A percentile compares a stretch with the other conserved stretches of the same genome.
Conservation (phyloP, 2,113 vertebrate genomes). For the Nestor notabilis region DNA sequence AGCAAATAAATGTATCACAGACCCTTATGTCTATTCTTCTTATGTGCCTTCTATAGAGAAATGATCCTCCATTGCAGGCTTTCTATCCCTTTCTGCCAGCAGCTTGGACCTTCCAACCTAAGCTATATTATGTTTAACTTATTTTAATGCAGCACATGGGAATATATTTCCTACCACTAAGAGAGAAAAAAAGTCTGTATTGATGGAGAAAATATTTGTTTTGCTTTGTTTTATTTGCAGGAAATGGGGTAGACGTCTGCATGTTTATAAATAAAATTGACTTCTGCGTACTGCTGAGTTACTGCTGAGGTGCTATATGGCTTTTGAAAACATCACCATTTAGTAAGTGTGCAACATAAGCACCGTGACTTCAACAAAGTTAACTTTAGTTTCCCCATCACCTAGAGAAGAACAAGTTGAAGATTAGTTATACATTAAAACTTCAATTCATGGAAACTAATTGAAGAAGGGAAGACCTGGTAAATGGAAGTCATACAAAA, state of each 20-base stretch:
- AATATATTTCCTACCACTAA: neutral
- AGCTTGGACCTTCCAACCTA: neutral
- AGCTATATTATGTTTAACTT: neutral
- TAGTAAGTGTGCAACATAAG: constrained; percentile 57
- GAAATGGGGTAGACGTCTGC: neutral
- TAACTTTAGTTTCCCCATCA: constrained; percentile 56
- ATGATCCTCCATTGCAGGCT: neutral
- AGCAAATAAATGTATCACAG: neutral
- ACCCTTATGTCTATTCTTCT: neutral
- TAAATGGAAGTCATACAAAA: constrained; percentile 52
- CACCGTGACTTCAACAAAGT: constrained; percentile 49
- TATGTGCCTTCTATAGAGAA: neutral
- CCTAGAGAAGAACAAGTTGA: constrained; percentile 59
- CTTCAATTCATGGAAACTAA: constrained; percentile 47
- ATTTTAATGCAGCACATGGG: neutral
- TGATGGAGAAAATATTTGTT: neutral
- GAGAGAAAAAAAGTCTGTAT: neutral
- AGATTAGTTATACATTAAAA: constrained; percentile 58
- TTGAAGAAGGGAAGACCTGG: constrained; percentile 52
- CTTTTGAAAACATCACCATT: constrained; percentile 58
- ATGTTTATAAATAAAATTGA: constrained; percentile 50
- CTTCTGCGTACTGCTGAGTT: constrained; percentile 7
- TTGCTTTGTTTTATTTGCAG: neutral
- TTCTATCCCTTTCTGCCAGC: neutral
- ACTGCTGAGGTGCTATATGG: neutral